Conservation (phyloP, 2,113 vertebrate genomes). For the Smithornis capensis region DNA sequence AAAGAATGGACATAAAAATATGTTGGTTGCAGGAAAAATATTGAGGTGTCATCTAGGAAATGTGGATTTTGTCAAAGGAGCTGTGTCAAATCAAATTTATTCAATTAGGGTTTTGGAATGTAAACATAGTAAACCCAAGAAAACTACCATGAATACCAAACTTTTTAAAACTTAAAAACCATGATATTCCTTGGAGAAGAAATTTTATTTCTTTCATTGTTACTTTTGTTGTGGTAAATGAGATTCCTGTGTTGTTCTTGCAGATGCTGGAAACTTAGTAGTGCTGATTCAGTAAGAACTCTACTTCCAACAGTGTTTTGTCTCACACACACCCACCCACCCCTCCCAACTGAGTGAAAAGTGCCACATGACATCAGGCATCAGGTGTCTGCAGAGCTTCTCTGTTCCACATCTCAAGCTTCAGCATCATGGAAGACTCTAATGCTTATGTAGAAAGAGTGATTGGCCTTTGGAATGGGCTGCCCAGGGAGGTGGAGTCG, state of each 20-base stretch:
- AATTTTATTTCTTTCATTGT: neutral
- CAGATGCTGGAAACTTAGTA: neutral
- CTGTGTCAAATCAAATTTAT: neutral
- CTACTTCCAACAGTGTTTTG: neutral
- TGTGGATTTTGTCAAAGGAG: neutral
- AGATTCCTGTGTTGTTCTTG: neutral
- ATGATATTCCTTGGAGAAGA: neutral
- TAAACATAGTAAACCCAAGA: neutral
- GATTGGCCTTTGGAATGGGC: too few relatives aligned
- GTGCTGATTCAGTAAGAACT: neutral
- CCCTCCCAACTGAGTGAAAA: neutral
- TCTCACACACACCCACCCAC: neutral
- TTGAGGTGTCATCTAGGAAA: neutral
- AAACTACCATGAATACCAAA: neutral
- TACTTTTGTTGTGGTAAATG: neutral
- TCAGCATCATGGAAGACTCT: neutral
- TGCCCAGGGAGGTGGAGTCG: too few relatives aligned
- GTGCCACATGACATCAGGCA: rapidly evolving
- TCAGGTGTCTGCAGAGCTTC: neutral
- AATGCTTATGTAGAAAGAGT: neutral
- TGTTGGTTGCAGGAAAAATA: neutral
- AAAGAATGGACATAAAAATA: neutral
- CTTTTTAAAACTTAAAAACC: neutral
- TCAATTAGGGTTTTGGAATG: neutral
- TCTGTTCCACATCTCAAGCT: neutral